Base-by-base conservation (phyloP, 2,113 vertebrate species). In the Sciurus niger region DNA sequence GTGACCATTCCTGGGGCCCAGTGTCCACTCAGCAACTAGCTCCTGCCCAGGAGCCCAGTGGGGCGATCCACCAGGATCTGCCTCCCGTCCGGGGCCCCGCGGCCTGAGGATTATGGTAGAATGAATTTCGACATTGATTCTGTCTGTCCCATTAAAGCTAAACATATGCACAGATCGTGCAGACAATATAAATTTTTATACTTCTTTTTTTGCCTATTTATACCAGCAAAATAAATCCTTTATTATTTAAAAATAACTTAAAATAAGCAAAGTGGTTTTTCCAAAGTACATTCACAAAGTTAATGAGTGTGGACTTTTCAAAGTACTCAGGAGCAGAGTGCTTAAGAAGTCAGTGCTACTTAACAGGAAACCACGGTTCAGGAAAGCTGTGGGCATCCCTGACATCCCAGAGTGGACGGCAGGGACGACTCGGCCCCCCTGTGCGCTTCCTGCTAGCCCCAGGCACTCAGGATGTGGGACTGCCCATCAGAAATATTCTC, bases 111-210 rank as follows among this genome's bases (percentile, higher is more conserved):
- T 30, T 8, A 9, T 53, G 37, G 74, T 43, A 9, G 48, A 13
- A 46, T 8, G 8, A 0, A 60, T 30, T 6, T 0, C 0, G 0
- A 25, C 30, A 1, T 51, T 37, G 32, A 55, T 25, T 34, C 51
- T 10, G 60, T 37, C 46, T 83, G 13, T 70, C 34, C 1, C 51
- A 20, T 51, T 32, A 30, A n/a, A 37, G 18, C n/a, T 37, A 37
- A 43, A 79, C 13, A 9, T 28, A 4, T 2, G 8, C 10, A 67
- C 40, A 78, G 68, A 77, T 8, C 28, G 9, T 30, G 43, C 22
- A 37, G 48, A 40, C 4, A 43, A 30, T 0, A 51, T 6, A 18
- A 10, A 6, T 72, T 22, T 46, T 70, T 22, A 6, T 4, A 20
- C n/a, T 40, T 28, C 3, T 8, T 25, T n/a, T 48, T 46, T 32